Conservation (phyloP, 2,113 vertebrate genomes). For the Peromyscus californicus region DNA sequence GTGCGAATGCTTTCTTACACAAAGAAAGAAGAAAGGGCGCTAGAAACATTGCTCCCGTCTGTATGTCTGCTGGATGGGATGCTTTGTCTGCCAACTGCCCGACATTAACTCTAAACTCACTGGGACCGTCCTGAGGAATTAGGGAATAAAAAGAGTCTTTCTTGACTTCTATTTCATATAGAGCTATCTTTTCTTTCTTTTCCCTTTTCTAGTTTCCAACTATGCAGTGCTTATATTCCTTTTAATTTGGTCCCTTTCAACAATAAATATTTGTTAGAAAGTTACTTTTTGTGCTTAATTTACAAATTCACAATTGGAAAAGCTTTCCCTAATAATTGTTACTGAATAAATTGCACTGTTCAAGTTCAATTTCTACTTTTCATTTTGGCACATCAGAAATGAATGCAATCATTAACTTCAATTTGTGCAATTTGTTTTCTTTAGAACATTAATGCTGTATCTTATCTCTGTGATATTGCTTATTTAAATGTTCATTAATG, state of each 20-base stretch:
- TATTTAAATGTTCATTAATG: slow-evolving; percentile 38
- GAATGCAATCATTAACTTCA: slow-evolving; percentile 6
- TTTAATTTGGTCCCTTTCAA: background rate
- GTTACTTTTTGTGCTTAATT: slow-evolving; percentile 38
- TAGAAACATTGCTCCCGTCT: background rate
- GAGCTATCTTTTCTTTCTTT: background rate
- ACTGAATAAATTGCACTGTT: slow-evolving; percentile 18
- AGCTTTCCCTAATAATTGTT: slow-evolving; percentile 25
- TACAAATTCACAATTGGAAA: background rate
- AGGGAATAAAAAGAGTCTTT: background rate
- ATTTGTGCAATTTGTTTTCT: background rate
- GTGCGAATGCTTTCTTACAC: slow-evolving; percentile 21
- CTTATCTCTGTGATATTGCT: background rate
- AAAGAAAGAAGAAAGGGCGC: background rate
- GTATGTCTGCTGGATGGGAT: background rate
- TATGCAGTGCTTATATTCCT: background rate
- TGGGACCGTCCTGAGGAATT: background rate
- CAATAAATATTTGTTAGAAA: slow-evolving; percentile 47
- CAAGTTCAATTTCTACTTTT: slow-evolving; percentile 18
- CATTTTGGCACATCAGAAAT: background rate
- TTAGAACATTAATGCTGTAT: background rate
- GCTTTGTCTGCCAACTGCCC: background rate
- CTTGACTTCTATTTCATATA: background rate
- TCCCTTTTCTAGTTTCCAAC: background rate
- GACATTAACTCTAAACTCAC: slow-evolving; percentile 14